These are phyloP conservation scores for Sebastes cheni DNA, from an alignment of 2,797 vertebrate genomes.

Conservation along the genomic window DNA sequence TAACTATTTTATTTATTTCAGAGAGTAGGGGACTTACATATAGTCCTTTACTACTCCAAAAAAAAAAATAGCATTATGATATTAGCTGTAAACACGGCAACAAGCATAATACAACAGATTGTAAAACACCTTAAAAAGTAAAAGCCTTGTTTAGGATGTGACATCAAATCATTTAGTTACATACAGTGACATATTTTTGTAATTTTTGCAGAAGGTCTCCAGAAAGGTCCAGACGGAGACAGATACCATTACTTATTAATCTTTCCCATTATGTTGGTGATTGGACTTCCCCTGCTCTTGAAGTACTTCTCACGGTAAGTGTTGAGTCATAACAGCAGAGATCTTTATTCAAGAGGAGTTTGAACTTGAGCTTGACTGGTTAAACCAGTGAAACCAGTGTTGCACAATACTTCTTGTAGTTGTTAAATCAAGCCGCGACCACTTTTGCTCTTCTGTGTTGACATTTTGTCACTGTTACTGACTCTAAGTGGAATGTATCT, in stretches of 20 bases:
- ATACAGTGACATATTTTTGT: background rate
- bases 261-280: background rate
- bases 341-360: background rate
- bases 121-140: background rate
- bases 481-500: background rate
- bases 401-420: background rate
- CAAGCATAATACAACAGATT: background rate
- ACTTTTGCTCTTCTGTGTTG: background rate
- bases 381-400: background rate
- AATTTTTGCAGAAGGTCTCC: background rate
- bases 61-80: background rate
- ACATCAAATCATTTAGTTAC: background rate
- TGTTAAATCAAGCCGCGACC: background rate
- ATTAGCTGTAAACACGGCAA: background rate
- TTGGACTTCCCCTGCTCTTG: constrained; percentile 1
- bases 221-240: rapidly evolving
- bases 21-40: rapidly evolving
- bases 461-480: background rate
- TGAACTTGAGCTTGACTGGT: background rate
- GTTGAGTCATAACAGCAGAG: background rate
- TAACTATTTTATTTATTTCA: constrained; percentile 9
- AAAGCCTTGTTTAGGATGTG: background rate
- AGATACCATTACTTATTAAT: background rate
- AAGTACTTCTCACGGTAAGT: background rate
- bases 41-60: background rate